These are phyloP conservation scores for Euwallacea similis DNA, from an alignment of 1,140 invertebrate species.

Conservation along the genomic window DNA sequence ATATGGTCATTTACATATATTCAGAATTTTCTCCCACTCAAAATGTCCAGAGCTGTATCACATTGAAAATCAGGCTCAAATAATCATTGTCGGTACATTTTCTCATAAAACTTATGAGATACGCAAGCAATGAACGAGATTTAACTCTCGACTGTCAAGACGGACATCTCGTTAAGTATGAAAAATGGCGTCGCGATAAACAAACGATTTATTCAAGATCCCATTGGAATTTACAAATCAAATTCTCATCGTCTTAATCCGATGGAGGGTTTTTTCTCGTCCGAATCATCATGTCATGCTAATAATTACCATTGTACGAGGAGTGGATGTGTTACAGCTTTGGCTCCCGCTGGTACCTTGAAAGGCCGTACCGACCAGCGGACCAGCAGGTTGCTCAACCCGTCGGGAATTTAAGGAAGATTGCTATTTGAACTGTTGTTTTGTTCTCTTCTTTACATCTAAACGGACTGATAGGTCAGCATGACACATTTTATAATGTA, in stretches of 20 bases:
- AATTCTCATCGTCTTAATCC: constrained; percentile 46
- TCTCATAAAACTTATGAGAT: too few species aligned
- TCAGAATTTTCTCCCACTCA: too few species aligned
- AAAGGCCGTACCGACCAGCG: constrained; percentile 28
- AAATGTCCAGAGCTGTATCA: too few species aligned
- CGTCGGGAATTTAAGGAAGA: constrained; percentile 34
- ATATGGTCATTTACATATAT: too few species aligned
- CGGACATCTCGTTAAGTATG: constrained; percentile 42
- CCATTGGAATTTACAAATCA: constrained; percentile 43
- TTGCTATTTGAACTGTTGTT: constrained; percentile 38
- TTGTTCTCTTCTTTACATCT: constrained; percentile 38
- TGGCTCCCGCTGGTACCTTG: constrained; percentile 43
- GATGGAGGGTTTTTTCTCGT: constrained; percentile 38
- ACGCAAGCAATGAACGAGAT: too few species aligned
- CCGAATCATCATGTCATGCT: constrained; percentile 46
- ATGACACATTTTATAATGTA: constrained; percentile 27
- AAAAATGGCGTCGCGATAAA: constrained; percentile 42
- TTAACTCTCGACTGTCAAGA: constrained; percentile 11
- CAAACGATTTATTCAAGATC: constrained; percentile 43
- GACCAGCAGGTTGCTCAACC: constrained; percentile 33
- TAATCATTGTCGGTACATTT: too few species aligned
- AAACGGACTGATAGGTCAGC: constrained; percentile 32
- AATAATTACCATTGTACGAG: constrained; percentile 49
- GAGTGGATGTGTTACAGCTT: constrained; percentile 45
- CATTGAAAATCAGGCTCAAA: too few species aligned